phyloP scores from a whole-genome alignment of 2,113 vertebrate species.

The Hypanus sabinus region DNA sequence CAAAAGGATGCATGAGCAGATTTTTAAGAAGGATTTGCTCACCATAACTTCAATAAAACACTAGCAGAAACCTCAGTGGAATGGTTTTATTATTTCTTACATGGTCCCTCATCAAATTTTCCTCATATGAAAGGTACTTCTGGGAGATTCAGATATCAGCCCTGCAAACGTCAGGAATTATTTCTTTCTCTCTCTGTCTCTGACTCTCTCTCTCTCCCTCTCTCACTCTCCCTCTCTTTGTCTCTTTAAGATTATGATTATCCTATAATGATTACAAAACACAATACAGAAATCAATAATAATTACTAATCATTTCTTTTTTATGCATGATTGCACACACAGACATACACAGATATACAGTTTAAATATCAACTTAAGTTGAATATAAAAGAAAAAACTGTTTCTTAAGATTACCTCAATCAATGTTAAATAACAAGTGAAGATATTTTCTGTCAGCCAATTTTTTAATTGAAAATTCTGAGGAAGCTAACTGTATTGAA shows the following conservation, averaged over 20 bases:
- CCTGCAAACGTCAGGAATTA: neutral
- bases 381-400: neutral
- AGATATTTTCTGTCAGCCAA: neutral
- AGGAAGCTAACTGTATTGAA: neutral
- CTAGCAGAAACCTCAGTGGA: neutral
- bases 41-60: neutral
- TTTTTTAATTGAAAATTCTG: neutral
- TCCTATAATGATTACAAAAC: neutral
- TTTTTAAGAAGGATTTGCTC: neutral
- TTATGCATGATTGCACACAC: neutral
- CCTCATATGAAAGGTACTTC: neutral
- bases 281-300: neutral
- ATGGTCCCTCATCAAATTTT: neutral
- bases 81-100: neutral
- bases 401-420: neutral
- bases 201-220: neutral
- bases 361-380: neutral
- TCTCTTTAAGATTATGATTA: neutral
- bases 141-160: neutral
- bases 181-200: neutral
- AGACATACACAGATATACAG: neutral
- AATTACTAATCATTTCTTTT: neutral
- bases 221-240: neutral
- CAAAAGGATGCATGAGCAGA: neutral
- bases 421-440: neutral